phyloP scores from a whole-genome alignment of 2,888 invertebrate species.

The Limnephilus lunatus region DNA sequence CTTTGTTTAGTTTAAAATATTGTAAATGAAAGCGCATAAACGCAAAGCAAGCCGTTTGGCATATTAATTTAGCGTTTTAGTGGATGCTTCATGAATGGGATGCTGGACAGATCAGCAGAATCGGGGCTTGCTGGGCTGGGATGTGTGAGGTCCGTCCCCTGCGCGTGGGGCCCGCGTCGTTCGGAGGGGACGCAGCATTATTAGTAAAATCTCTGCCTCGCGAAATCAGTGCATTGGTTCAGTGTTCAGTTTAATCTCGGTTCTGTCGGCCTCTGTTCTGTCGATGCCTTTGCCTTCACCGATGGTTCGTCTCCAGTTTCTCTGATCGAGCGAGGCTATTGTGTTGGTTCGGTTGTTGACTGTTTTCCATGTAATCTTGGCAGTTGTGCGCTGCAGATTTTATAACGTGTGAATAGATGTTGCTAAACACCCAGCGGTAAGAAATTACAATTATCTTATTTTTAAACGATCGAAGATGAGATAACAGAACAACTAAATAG shows the following conservation, averaged over 20 bases:
- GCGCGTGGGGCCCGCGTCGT: conserved; percentile 12
- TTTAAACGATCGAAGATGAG: not conserved
- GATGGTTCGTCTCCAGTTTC: not conserved
- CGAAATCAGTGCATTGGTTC: not conserved
- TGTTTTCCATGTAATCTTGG: not conserved
- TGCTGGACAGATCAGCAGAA: not conserved
- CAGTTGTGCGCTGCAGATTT: not conserved
- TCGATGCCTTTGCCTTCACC: too few species aligned
- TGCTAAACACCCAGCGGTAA: not conserved
- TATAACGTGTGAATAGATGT: not conserved
- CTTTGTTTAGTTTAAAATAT: too few species aligned
- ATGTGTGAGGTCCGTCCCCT: not conserved
- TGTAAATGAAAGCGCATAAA: too few species aligned
- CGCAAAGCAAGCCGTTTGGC: too few species aligned
- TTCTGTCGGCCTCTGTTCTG: not conserved
- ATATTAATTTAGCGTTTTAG: not conserved
- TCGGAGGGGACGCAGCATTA: conserved; percentile 16
- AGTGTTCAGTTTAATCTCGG: not conserved
- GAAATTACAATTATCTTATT: not conserved
- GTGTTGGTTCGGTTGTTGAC: not conserved
- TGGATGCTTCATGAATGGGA: not conserved
- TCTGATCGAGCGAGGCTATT: not conserved
- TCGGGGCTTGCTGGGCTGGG: not conserved
- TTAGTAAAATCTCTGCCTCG: not conserved
- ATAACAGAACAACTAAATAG: not conserved